phyloP scores from a whole-genome alignment of 2,113 vertebrate species.

The Lucifuga dentata region DNA sequence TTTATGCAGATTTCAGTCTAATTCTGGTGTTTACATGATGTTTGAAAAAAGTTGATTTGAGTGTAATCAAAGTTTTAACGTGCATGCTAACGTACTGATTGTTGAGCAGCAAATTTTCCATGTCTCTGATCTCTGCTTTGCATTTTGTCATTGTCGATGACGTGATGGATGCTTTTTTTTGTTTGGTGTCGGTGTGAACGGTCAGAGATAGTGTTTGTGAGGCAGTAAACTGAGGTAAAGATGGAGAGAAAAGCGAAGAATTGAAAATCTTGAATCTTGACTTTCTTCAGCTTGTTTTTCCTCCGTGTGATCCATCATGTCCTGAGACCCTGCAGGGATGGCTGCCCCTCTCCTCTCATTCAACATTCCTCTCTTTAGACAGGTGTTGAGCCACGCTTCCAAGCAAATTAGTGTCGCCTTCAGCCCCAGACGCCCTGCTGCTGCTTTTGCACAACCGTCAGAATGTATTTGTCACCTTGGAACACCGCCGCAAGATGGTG shows the following conservation, averaged over 20 bases:
- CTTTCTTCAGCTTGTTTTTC: no score
- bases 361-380: constrained; percentile 60
- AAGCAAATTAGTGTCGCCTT: constrained; percentile 60
- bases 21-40: no score
- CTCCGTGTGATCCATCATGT: constrained; percentile 57
- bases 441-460: constrained; percentile 14
- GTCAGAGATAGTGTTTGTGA: no score
- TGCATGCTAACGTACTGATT: no score
- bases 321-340: constrained; percentile 45
- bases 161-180: no score
- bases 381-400: constrained; percentile 69
- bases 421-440: constrained; percentile 24
- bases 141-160: no score
- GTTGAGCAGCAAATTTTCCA: no score
- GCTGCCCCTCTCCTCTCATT: constrained; percentile 22
- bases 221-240: not conserved
- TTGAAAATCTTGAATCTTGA: constrained; percentile 11
- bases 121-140: no score
- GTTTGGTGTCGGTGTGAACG: no score
- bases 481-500: not conserved
- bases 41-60: no score
- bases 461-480: constrained; percentile 5
- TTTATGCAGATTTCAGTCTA: no score
- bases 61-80: no score
- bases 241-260: constrained; percentile 1